Evolutionary conservation across 2,113 vertebrate species (phyloP).

Genomic region (Telmatochromis sp.): DNA sequence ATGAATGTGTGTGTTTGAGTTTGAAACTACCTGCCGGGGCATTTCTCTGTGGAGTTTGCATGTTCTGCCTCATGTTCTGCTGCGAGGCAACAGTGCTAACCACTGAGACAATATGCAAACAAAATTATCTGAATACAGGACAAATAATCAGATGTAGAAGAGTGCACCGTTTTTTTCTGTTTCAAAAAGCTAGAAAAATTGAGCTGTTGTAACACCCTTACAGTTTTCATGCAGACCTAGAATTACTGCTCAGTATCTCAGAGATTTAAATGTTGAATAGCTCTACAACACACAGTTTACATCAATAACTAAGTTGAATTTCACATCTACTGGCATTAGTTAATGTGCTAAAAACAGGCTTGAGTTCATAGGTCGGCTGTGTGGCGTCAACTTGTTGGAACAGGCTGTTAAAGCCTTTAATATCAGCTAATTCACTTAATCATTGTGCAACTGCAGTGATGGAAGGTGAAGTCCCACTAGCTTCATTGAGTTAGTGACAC

Average conservation of each 20-base stretch:
- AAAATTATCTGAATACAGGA: not conserved
- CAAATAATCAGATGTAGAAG: not conserved
- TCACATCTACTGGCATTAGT: not conserved
- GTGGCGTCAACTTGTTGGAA: not conserved
- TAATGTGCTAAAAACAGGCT: not conserved
- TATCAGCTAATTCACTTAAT: not conserved
- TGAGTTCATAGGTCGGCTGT: not conserved
- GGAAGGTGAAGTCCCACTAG: not conserved
- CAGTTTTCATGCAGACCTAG: not conserved
- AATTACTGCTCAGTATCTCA: not conserved
- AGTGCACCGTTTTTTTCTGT: not conserved
- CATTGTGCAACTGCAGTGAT: not conserved
- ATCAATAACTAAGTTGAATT: not conserved
- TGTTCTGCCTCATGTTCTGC: not conserved
- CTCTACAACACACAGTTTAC: not conserved
- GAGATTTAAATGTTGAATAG: not conserved
- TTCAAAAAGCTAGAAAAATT: not conserved
- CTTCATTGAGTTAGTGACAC: not conserved
- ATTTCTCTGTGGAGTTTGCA: not conserved
- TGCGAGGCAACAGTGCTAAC: not conserved
- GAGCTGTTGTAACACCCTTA: fast-evolving
- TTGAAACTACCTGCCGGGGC: not conserved
- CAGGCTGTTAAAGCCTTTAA: not conserved
- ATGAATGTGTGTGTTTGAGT: not conserved
- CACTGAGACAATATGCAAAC: not conserved